A percentile compares a stretch with the other conserved stretches of the same genome.
phyloP scores from a whole-genome alignment of 2,888 invertebrate species.

The Pammene aurita region DNA sequence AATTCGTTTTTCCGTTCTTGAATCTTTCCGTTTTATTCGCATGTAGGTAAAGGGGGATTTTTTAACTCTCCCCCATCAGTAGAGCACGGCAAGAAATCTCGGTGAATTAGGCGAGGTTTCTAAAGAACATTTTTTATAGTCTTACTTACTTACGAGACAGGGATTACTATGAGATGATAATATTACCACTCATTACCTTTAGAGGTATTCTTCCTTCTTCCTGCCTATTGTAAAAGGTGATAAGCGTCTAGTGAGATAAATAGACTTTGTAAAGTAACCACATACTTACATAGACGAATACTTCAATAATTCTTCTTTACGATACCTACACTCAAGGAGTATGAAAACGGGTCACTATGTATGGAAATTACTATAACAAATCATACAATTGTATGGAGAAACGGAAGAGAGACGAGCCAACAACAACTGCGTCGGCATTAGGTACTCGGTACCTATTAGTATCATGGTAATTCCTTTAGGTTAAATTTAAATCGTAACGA shows the following conservation, averaged over 20 bases:
- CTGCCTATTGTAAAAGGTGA: background rate
- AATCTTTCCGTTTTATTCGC: conserved; percentile 13
- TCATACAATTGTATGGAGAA: background rate
- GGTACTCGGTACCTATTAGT: no score
- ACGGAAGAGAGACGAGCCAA: no score
- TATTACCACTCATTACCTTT: background rate
- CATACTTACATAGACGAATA: no score
- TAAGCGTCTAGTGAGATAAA: background rate
- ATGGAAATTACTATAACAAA: no score
- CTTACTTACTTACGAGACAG: background rate
- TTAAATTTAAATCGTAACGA: no score
- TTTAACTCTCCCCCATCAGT: background rate
- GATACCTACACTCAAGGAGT: no score
- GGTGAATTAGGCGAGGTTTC: conserved; percentile 8
- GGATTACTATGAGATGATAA: background rate
- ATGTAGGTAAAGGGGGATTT: conserved; percentile 14
- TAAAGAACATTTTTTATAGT: background rate
- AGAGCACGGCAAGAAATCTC: background rate
- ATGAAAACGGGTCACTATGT: no score
- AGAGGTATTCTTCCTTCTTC: background rate
- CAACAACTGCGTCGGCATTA: no score
- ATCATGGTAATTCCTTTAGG: no score
- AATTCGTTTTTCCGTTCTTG: conserved; percentile 14
- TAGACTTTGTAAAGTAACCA: background rate
- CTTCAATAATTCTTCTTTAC: no score